phyloP scores from a whole-genome alignment of 1,140 invertebrate genomes.

The Bombus impatiens region DNA sequence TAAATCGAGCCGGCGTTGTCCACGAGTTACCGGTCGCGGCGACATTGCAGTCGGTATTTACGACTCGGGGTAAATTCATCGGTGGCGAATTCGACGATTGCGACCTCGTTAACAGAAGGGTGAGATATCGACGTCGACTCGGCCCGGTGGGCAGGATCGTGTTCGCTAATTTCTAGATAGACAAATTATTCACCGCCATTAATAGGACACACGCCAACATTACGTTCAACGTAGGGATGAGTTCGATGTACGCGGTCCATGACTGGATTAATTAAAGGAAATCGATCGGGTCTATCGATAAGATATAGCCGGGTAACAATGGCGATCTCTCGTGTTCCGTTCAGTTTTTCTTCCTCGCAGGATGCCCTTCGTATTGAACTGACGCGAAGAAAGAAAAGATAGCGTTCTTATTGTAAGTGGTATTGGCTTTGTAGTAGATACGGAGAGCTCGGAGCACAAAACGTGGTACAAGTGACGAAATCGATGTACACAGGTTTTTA shows the following conservation, averaged over 20 bases:
- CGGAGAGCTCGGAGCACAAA: too few relatives aligned
- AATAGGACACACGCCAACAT: conserved; percentile 52
- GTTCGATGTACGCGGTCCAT: neutral
- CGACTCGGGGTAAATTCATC: neutral
- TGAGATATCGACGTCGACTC: conserved; percentile 39
- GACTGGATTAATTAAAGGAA: conserved; percentile 50
- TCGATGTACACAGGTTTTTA: too few relatives aligned
- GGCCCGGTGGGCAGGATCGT: conserved; percentile 6
- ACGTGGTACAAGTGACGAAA: too few relatives aligned
- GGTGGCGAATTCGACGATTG: conserved; percentile 32
- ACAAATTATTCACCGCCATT: conserved; percentile 52
- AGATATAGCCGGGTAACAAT: neutral
- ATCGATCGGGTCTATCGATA: conserved; percentile 43
- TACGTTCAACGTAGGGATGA: neutral
- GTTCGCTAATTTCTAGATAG: conserved; percentile 46
- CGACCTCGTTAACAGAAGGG: conserved; percentile 42
- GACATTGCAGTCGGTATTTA: conserved; percentile 27
- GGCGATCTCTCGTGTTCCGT: neutral
- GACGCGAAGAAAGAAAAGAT: too few relatives aligned
- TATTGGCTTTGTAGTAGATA: too few relatives aligned
- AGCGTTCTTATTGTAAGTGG: too few relatives aligned
- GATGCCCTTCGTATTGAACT: too few relatives aligned
- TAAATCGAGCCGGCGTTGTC: conserved; percentile 9
- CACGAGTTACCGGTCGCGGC: neutral
- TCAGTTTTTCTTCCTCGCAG: neutral